phyloP scores from a whole-genome alignment of 2,113 vertebrate genomes.

The Spheniscus mendiculus region DNA sequence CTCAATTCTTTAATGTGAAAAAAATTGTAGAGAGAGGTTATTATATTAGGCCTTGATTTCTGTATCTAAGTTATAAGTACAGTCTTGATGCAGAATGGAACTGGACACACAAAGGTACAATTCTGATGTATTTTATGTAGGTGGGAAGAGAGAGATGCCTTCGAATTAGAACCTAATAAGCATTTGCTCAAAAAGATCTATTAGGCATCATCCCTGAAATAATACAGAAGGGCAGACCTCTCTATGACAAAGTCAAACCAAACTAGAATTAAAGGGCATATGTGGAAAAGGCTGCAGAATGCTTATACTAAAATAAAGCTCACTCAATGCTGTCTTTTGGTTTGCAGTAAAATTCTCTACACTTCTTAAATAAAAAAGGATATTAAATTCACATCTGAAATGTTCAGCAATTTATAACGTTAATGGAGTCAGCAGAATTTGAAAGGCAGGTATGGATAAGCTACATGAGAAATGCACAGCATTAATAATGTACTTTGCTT shows the following conservation, averaged over 20 bases:
- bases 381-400: neutral
- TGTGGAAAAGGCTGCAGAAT: neutral
- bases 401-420: neutral
- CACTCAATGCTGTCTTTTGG: neutral
- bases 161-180: neutral
- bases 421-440: neutral
- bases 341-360: neutral
- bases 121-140: neutral
- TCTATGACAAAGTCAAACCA: neutral
- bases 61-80: neutral
- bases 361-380: neutral
- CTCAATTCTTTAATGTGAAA: neutral
- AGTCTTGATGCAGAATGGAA: neutral
- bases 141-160: neutral
- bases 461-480: neutral
- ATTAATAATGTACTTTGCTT: constrained; percentile 3
- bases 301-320: neutral
- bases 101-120: neutral
- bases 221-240: neutral
- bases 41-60: neutral
- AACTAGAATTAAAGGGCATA: neutral
- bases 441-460: neutral
- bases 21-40: neutral
- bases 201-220: neutral
- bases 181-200: neutral